These are phyloP conservation scores for Iselma pallidipennis DNA, from an alignment of 2,888 invertebrate species.

Conservation along the genomic window DNA sequence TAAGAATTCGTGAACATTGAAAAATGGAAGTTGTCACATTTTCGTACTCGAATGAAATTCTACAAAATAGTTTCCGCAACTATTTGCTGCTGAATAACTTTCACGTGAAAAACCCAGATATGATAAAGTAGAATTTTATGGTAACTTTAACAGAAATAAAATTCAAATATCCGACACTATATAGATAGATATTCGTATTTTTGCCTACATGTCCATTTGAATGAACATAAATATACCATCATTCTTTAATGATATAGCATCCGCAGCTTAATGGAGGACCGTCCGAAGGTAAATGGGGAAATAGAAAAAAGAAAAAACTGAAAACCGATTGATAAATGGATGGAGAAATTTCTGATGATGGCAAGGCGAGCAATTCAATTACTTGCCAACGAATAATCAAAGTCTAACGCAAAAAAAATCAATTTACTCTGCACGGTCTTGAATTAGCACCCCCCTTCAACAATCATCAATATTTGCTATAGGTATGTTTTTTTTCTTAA, in stretches of 20 bases:
- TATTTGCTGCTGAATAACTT: neutral
- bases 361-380: constrained; percentile 7
- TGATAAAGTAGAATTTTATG: too few species aligned
- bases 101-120: neutral
- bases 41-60: neutral
- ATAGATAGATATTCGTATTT: neutral
- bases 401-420: neutral
- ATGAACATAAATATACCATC: neutral
- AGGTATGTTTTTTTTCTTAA: neutral
- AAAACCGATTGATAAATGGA: constrained; percentile 2
- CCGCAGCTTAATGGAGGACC: neutral
- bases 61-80: neutral
- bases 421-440: neutral
- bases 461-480: neutral
- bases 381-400: neutral
- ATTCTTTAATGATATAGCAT: neutral
- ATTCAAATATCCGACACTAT: neutral
- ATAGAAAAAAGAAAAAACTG: neutral
- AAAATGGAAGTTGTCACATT: neutral
- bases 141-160: neutral
- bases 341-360: neutral
- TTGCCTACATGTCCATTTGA: neutral
- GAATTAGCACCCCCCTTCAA: too few species aligned
- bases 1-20: neutral
- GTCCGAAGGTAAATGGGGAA: neutral